A percentile compares a stretch with the other conserved stretches of the same genome.
These are phyloP conservation scores for Columba livia DNA, from an alignment of 2,113 vertebrate species.

Conservation along the genomic window DNA sequence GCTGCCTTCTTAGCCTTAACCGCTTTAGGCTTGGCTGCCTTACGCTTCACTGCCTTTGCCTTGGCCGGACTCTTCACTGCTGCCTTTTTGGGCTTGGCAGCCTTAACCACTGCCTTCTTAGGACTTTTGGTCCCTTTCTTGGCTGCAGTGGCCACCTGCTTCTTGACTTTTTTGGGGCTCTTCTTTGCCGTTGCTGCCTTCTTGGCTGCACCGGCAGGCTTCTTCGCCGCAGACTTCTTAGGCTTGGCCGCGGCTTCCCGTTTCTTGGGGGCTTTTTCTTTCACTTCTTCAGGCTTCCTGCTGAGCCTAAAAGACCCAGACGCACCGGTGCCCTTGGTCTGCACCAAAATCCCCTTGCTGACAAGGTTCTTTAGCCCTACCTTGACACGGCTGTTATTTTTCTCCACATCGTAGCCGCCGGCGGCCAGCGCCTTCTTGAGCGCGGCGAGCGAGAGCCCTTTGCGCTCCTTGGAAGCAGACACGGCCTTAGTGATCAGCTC, in stretches of 20 bases:
- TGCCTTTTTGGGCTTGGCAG: neutral
- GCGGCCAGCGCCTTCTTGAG: conserved; percentile 81
- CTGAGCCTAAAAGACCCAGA: conserved; percentile 34
- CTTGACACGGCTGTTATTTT: conserved; percentile 79
- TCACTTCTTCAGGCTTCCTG: conserved; percentile 39
- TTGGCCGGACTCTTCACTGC: neutral
- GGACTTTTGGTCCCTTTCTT: conserved; percentile 62
- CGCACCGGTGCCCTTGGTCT: conserved; percentile 62
- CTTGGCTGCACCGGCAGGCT: neutral
- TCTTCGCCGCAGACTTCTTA: neutral
- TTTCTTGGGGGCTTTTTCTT: neutral
- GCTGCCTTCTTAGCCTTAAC: neutral
- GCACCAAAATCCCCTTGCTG: conserved; percentile 70
- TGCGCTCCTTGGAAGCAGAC: conserved; percentile 77
- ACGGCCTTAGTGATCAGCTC: conserved; percentile 78
- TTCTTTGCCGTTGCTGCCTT: neutral
- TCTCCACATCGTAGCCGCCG: conserved; percentile 24
- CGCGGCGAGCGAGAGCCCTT: conserved; percentile 71
- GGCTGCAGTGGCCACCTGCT: neutral
- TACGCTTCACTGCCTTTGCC: neutral
- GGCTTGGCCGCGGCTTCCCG: neutral
- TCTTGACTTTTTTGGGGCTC: conserved; percentile 53
- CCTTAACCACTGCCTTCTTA: neutral
- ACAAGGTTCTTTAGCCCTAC: conserved; percentile 71
- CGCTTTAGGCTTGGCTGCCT: neutral